Conservation (phyloP, 2,797 vertebrate genomes). For the Acipenser ruthenus region DNA sequence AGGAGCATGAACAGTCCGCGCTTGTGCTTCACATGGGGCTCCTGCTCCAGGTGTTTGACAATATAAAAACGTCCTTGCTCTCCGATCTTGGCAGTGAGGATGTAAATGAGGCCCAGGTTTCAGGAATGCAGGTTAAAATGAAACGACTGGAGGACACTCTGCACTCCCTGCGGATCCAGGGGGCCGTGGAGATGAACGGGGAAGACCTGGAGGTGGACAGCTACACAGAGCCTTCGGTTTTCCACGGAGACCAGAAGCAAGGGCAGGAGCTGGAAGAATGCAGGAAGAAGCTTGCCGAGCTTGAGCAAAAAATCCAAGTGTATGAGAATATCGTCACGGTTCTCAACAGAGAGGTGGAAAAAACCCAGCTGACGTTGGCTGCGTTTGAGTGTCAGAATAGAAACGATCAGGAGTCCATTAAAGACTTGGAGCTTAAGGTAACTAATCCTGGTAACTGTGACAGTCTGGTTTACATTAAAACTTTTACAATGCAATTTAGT, state of each 20-base stretch:
- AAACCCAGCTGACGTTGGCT: slow-evolving; percentile 48
- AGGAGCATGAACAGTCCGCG: slow-evolving; percentile 55
- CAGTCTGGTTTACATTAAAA: too few relatives aligned
- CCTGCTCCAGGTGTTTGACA: slow-evolving; percentile 49
- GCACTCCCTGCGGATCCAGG: slow-evolving; percentile 36
- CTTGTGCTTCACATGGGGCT: slow-evolving; percentile 54
- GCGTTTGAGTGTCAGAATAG: slow-evolving; percentile 57
- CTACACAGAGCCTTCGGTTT: slow-evolving; percentile 23
- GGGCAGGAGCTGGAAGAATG: slow-evolving; percentile 30
- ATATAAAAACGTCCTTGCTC: slow-evolving; percentile 35
- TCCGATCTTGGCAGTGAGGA: slow-evolving; percentile 15
- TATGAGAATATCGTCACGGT: slow-evolving; percentile 72
- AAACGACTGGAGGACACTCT: slow-evolving; percentile 27
- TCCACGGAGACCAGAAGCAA: slow-evolving; percentile 29
- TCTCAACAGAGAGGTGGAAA: slow-evolving; percentile 71
- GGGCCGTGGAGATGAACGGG: slow-evolving; percentile 26
- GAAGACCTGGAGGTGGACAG: slow-evolving; percentile 41
- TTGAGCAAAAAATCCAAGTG: slow-evolving; percentile 64
- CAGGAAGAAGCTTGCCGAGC: slow-evolving; percentile 52
- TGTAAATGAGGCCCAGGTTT: neutral
- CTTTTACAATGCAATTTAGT: too few relatives aligned
- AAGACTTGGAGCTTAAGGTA: slow-evolving; percentile 63
- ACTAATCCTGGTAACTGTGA: slow-evolving; percentile 1
- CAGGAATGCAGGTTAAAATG: neutral
- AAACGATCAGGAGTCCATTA: slow-evolving; percentile 52